A percentile compares a stretch with the other conserved stretches of the same genome.
Evolutionary conservation across 2,113 vertebrate species (phyloP).

Genomic region (Pholis gunnellus): DNA sequence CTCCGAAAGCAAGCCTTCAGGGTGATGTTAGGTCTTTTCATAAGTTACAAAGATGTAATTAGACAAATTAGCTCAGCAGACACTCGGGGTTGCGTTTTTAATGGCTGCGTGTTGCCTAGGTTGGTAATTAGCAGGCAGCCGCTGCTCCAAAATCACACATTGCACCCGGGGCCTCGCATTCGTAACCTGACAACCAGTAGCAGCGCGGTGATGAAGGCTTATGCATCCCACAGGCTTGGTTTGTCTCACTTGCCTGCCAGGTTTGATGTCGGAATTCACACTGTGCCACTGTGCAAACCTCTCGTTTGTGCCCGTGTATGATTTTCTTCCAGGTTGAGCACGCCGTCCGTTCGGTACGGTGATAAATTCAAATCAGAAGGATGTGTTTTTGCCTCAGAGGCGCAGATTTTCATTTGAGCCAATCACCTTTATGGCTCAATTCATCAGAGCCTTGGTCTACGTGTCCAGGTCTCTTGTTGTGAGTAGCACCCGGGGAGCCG

Average conservation of each 20-base stretch:
- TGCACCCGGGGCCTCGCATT: conserved; percentile 74
- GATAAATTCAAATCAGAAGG: conserved; percentile 71
- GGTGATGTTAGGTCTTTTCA: conserved; percentile 81
- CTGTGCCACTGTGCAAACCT: conserved; percentile 65
- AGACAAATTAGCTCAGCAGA: conserved; percentile 83
- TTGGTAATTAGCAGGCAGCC: conserved; percentile 82
- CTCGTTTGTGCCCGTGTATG: conserved; percentile 62
- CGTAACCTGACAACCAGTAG: conserved; percentile 79
- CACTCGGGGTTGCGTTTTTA: conserved; percentile 79
- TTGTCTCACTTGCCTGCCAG: conserved; percentile 70
- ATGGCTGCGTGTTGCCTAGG: conserved; percentile 78
- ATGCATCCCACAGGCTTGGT: conserved; percentile 72
- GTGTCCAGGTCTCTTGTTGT: conserved; percentile 73
- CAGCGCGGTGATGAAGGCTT: conserved; percentile 75
- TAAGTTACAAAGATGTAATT: conserved; percentile 84
- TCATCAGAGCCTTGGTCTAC: conserved; percentile 70
- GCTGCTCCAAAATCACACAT: conserved; percentile 76
- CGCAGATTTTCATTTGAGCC: conserved; percentile 77
- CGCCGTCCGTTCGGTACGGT: conserved; percentile 35
- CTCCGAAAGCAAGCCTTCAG: conserved; percentile 73
- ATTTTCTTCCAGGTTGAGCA: conserved; percentile 56
- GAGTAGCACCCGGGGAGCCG: conserved; percentile 70
- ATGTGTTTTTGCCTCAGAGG: conserved; percentile 73
- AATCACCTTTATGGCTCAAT: conserved; percentile 80
- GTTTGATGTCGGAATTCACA: conserved; percentile 71